phyloP scores from a whole-genome alignment of 1,140 invertebrate species.

The Propsilocerus akamusi region DNA sequence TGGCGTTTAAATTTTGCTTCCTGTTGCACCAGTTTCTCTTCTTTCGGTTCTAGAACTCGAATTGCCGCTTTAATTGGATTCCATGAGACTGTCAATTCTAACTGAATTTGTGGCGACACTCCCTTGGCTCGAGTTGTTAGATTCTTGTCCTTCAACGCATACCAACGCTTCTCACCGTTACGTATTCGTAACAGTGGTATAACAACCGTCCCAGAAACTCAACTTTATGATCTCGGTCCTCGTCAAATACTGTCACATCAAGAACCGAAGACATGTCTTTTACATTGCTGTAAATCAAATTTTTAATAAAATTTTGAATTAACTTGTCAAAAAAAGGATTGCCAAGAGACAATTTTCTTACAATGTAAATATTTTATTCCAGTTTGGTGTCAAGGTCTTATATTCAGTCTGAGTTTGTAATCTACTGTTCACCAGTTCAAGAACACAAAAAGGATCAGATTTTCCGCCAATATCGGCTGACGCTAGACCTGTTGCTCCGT shows the following conservation, averaged over 20 bases:
- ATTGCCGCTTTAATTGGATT: constrained; percentile 74
- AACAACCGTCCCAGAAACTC: constrained; percentile 91
- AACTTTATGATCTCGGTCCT: constrained; percentile 94
- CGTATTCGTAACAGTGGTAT: constrained; percentile 76
- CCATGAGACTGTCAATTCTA: constrained; percentile 86
- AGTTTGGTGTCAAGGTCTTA: constrained; percentile 87
- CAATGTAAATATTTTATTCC: constrained; percentile 99
- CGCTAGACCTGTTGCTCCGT: constrained; percentile 70
- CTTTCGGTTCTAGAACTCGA: constrained; percentile 84
- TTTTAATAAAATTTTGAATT: constrained; percentile 4
- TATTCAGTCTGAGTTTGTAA: constrained; percentile 98
- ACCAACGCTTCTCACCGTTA: constrained; percentile 90
- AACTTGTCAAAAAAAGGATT: not conserved
- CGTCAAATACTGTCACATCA: constrained; percentile 88
- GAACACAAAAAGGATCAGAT: constrained; percentile 93
- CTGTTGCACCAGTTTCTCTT: constrained; percentile 86
- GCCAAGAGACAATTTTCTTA: constrained; percentile 29
- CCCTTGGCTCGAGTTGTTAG: constrained; percentile 76
- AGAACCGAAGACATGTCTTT: constrained; percentile 93
- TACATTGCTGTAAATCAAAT: constrained; percentile 54
- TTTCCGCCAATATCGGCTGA: constrained; percentile 85
- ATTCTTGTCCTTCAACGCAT: constrained; percentile 92
- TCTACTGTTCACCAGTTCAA: constrained; percentile 86
- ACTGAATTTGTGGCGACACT: constrained; percentile 52
- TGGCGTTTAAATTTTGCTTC: constrained; percentile 92